phyloP scores from a whole-genome alignment of 2,113 vertebrate species.

The Telmatochromis sp. region DNA sequence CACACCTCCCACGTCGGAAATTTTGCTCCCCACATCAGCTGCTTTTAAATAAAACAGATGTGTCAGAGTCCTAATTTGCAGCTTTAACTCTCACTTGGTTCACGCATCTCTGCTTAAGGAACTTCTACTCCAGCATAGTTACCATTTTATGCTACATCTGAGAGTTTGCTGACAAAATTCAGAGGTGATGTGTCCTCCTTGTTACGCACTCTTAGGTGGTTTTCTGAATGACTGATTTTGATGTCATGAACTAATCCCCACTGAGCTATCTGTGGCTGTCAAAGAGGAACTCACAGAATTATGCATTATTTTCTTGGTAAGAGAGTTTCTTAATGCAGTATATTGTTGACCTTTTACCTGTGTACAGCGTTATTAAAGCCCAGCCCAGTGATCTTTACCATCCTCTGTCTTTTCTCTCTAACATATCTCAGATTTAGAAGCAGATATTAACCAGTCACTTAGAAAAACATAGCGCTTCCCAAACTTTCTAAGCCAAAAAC shows the following conservation, averaged over 20 bases:
- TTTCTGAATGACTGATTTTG: conserved; percentile 34
- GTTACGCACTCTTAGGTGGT: not conserved
- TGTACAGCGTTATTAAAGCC: conserved; percentile 34
- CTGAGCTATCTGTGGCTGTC: conserved; percentile 1
- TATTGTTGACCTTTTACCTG: not conserved
- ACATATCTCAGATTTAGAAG: not conserved
- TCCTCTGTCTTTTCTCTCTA: not conserved
- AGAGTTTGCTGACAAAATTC: not conserved
- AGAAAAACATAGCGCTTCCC: not conserved
- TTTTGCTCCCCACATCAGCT: not conserved
- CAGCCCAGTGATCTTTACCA: conserved; percentile 7
- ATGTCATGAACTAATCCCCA: conserved; percentile 27
- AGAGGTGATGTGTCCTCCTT: conserved; percentile 10
- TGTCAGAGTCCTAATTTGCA: not conserved
- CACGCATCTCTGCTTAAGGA: not conserved
- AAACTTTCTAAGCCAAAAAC: not conserved
- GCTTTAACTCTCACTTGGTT: not conserved
- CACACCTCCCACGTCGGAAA: not conserved
- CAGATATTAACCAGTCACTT: not conserved
- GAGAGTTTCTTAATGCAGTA: not conserved
- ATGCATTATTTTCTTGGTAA: not conserved
- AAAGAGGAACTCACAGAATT: conserved; percentile 17
- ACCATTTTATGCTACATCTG: not conserved
- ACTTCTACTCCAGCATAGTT: not conserved
- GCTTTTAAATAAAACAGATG: conserved; percentile 18